Evolutionary conservation across 2,888 invertebrate genomes (phyloP), one percentile per base, ranked within the genome.

Genomic region (Lasioglossum morio): DNA sequence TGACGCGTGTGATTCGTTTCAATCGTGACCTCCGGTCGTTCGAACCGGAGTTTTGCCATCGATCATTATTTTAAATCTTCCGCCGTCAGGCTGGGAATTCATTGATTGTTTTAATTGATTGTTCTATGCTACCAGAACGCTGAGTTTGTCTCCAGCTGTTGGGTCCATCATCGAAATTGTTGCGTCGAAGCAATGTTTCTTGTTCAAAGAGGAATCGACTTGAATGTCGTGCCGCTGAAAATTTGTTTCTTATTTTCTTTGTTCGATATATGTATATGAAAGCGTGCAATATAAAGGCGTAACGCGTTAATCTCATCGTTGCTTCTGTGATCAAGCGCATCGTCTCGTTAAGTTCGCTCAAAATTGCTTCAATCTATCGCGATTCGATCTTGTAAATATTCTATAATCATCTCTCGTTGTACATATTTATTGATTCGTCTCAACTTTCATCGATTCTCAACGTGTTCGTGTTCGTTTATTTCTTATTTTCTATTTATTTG

Each of bases 381-480:
- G 23, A 77, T 84, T 73, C 69, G 85, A 77, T 37, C 40, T 73
- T 90, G 89, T 90, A 90, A 84, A 90, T 90, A 90, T 48, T 73
- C 70, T 57, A 40, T 72, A 77, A 37, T 85, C 77, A 69, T 83
- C 83, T 82, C 78, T 86, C 77, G 84, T 88, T 90, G 88, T 90
- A 89, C 74, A 90, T 90, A 90, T 79, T 89, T 87, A 85, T 90
- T 84, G 77, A 83, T 78, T 81, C 72, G 57, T 63, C 70, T 77
- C 63, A 48, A 60, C 34, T 4, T 40, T 70, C 69, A 37, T 40
- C 69, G 69, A 23, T 63, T 63, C 19, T 40, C 70, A n/a, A 40
- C 40, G 34, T 46, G 46, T 70, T 37, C 23, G 37, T 43, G 73
- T 81, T 70, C 48, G 70, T 77, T 85, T 46, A 43, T 40, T 37